A percentile compares a stretch with the other conserved stretches of the same genome.
phyloP scores from a whole-genome alignment of 2,888 invertebrate genomes.

The Euplagia quadripunctaria region DNA sequence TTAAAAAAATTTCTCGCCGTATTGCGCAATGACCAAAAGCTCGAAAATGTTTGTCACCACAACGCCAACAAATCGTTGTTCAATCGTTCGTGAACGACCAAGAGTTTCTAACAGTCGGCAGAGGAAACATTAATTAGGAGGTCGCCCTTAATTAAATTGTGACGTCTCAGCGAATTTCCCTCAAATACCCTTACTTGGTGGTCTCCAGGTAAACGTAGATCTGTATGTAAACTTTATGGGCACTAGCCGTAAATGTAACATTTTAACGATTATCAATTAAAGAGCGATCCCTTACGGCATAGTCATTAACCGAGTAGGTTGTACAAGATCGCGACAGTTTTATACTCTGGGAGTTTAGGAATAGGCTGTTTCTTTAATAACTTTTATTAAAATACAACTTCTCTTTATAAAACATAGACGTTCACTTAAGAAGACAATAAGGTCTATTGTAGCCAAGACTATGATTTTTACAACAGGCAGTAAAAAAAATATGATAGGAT shows the following conservation, averaged over 20 bases:
- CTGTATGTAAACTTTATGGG: constrained; percentile 63
- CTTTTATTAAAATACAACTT: neutral
- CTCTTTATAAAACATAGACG: neutral
- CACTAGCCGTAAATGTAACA: constrained; percentile 65
- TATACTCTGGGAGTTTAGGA: constrained; percentile 40
- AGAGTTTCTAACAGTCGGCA: constrained; percentile 51
- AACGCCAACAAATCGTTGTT: constrained; percentile 62
- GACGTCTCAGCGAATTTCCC: constrained; percentile 83
- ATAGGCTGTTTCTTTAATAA: constrained; percentile 18
- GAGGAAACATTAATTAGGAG: constrained; percentile 74
- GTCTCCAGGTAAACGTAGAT: constrained; percentile 68
- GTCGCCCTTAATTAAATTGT: constrained; percentile 82
- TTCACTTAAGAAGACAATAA: constrained; percentile 21
- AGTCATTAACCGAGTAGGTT: constrained; percentile 54
- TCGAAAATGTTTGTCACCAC: constrained; percentile 52
- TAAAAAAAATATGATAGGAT: constrained; percentile 43
- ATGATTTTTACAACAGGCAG: constrained; percentile 35
- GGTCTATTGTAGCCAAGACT: constrained; percentile 27
- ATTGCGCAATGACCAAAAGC: constrained; percentile 30
- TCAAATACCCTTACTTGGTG: constrained; percentile 66
- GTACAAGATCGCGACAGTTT: constrained; percentile 54
- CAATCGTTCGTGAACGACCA: constrained; percentile 64
- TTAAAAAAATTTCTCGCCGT: constrained; percentile 25
- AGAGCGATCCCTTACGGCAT: constrained; percentile 43
- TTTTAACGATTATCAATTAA: constrained; percentile 67